Percentiles rank a stretch among this genome's conserved stretches.
phyloP scores from a whole-genome alignment of 1,140 invertebrate species.

The Orussus abietinus region DNA sequence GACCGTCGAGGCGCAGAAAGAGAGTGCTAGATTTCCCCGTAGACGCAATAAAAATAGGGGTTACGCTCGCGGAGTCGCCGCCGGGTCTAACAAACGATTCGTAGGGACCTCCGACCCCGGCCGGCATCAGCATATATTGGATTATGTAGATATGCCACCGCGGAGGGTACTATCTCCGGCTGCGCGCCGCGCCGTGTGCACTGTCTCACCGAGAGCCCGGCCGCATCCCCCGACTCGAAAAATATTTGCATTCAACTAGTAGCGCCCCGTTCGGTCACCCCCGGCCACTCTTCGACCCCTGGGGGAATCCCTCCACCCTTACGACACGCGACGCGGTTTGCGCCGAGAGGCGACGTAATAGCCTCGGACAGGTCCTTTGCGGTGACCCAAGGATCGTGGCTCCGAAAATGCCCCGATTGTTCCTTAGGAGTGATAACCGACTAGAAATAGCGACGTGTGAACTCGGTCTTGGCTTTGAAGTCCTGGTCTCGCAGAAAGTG shows the following conservation, averaged over 20 bases:
- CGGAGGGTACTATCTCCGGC: slow-evolving; percentile 11
- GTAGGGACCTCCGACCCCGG: slow-evolving; percentile 28
- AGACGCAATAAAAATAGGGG: slow-evolving; percentile 42
- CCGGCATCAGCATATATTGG: slow-evolving; percentile 34
- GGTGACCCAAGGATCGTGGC: too few species aligned
- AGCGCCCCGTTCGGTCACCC: too few species aligned
- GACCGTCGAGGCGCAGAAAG: slow-evolving; percentile 1
- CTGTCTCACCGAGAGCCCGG: slow-evolving; percentile 5
- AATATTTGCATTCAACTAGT: slow-evolving; percentile 40
- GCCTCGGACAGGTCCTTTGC: too few species aligned
- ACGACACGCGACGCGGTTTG: too few species aligned
- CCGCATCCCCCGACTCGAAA: slow-evolving; percentile 23
- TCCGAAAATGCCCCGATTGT: too few species aligned
- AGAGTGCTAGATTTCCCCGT: slow-evolving; percentile 38
- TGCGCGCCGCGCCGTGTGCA: not conserved
- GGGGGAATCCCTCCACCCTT: too few species aligned
- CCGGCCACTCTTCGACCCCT: too few species aligned
- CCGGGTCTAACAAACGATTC: slow-evolving; percentile 36
- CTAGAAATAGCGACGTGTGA: too few species aligned
- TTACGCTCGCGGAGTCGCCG: slow-evolving; percentile 2
- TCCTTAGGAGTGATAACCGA: too few species aligned
- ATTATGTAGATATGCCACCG: slow-evolving; percentile 33
- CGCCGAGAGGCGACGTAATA: too few species aligned
- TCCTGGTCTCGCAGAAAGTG: too few species aligned
- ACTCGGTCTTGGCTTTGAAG: too few species aligned